Conservation (phyloP, 1,140 invertebrate genomes). For the Drosophila dunni region DNA sequence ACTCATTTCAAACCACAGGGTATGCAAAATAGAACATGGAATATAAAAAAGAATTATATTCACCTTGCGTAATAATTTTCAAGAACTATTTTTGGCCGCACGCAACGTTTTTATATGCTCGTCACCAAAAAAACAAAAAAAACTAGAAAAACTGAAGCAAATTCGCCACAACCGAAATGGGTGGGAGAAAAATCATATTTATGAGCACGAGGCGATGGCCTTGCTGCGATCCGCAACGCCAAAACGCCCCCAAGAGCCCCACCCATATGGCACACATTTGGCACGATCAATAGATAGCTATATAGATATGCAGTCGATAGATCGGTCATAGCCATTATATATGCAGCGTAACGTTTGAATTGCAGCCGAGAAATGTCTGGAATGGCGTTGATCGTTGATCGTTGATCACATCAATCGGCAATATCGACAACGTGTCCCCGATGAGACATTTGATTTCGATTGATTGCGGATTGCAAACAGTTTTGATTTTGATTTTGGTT, state of each 20-base stretch:
- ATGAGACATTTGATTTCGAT: constrained; percentile 23
- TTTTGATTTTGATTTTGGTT: constrained; percentile 25
- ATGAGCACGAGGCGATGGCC: constrained; percentile 34
- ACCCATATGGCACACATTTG: constrained; percentile 71
- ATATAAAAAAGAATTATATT: constrained; percentile 45
- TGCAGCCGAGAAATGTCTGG: constrained; percentile 60
- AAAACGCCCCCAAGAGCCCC: neutral
- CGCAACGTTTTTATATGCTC: constrained; percentile 33
- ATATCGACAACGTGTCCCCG: constrained; percentile 38
- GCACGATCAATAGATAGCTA: constrained; percentile 60
- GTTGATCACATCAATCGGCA: constrained; percentile 68
- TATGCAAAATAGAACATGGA: neutral
- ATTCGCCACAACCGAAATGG: constrained; percentile 31
- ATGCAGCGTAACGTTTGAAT: constrained; percentile 45
- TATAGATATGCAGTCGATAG: constrained; percentile 34
- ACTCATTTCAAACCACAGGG: neutral
- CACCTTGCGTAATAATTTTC: constrained; percentile 70
- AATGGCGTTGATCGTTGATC: constrained; percentile 66
- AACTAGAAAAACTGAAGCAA: constrained; percentile 18
- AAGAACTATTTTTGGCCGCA: constrained; percentile 53
- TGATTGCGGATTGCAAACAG: constrained; percentile 35
- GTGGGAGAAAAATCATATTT: constrained; percentile 50
- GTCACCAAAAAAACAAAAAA: constrained; percentile 28
- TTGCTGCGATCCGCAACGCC: constrained; percentile 29
- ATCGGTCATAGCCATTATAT: constrained; percentile 61